Percentiles rank a stretch among this genome's conserved stretches.
These are phyloP conservation scores for Lordiphosa mommai DNA, from an alignment of 1,140 invertebrate species.

Conservation along the genomic window DNA sequence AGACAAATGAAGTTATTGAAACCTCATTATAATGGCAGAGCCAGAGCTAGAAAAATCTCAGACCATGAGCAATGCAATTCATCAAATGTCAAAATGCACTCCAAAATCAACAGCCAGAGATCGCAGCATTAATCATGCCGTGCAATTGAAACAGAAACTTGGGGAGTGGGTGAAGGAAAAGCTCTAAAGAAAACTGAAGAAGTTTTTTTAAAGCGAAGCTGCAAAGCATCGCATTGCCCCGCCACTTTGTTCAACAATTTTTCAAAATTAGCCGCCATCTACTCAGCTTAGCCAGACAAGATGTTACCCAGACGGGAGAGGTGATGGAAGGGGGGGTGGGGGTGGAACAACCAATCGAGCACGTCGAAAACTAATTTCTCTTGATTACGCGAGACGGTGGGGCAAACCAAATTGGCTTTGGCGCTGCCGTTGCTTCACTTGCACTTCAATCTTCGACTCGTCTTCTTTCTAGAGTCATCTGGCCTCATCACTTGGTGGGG, in stretches of 20 bases:
- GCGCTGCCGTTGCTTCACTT: slow-evolving; percentile 18
- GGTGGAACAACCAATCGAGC: slow-evolving; percentile 58
- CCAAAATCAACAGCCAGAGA: slow-evolving; percentile 68
- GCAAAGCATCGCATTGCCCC: slow-evolving; percentile 14
- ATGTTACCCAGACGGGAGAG: slow-evolving; percentile 19
- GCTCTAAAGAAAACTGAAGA: slow-evolving; percentile 3
- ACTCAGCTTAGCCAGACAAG: slow-evolving; percentile 25
- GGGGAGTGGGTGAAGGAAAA: too few relatives aligned
- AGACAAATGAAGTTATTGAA: slow-evolving; percentile 76
- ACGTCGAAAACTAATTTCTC: slow-evolving; percentile 78
- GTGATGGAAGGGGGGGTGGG: background rate
- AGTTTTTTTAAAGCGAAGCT: too few relatives aligned
- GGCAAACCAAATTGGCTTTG: slow-evolving; percentile 59
- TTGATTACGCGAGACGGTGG: slow-evolving; percentile 57
- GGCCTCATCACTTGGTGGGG: slow-evolving; percentile 18
- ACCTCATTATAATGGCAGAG: slow-evolving; percentile 71
- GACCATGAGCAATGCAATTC: slow-evolving; percentile 61
- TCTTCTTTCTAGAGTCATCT: slow-evolving; percentile 1
- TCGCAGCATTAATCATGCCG: slow-evolving; percentile 63
- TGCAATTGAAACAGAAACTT: slow-evolving; percentile 57
- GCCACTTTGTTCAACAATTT: slow-evolving; percentile 70
- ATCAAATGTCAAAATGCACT: slow-evolving; percentile 76
- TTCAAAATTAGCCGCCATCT: slow-evolving; percentile 68
- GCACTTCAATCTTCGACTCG: slow-evolving; percentile 31
- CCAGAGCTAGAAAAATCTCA: slow-evolving; percentile 26